Base-by-base conservation (phyloP, 2,888 invertebrate genomes). In the Drosophila robusta region DNA sequence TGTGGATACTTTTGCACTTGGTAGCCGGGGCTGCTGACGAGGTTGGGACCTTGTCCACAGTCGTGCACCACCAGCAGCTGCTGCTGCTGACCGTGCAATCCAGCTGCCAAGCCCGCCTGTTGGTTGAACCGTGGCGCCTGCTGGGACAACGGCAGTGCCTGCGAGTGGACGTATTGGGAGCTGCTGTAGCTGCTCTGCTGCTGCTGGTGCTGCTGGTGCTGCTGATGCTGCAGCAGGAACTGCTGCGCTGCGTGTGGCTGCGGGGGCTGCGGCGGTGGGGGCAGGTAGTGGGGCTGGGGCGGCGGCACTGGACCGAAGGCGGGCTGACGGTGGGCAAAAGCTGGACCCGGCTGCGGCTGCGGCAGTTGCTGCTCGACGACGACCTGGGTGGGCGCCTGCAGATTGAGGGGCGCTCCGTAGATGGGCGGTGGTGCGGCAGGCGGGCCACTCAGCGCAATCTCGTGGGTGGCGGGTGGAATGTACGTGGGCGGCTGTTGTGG, bases 391-490 rank as follows among this genome's bases (percentile, higher is more conserved):
- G 76, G 75, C 3, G 73, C 56, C 16, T 69, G 77, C 29, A 36
- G 52, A 11, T 47, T 38, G 4, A 38, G 22, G 0, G 75, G 29
- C 1, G 70, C 32, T 0, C 65, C 73, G 11, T 68, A 68, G 0
- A 66, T 32, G 3, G 71, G 50, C 42, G 68, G 82, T 1, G 79
- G 60, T 0, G 63, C 36, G 11, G 51, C 24, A 0, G 61, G 18
- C 0, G 79, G 75, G 4, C 72, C 81, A 4, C 70, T 77, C 36
- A 89, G 52, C 0, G 91, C 82, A 11, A 91, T 82, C 68, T 92
- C 95, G 58, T 94, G 93, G 0, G 94, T 93, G 3, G 95, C 95
- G 1, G 95, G 95, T 0, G 95, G 95, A 36, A 95, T 91, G 80
- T 95, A 95, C 0, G 94, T 91, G 0, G 93, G 93, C 0, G 93